These are phyloP conservation scores for Ochotona curzoniae DNA, from an alignment of 2,113 vertebrate genomes.

Conservation along the genomic window DNA sequence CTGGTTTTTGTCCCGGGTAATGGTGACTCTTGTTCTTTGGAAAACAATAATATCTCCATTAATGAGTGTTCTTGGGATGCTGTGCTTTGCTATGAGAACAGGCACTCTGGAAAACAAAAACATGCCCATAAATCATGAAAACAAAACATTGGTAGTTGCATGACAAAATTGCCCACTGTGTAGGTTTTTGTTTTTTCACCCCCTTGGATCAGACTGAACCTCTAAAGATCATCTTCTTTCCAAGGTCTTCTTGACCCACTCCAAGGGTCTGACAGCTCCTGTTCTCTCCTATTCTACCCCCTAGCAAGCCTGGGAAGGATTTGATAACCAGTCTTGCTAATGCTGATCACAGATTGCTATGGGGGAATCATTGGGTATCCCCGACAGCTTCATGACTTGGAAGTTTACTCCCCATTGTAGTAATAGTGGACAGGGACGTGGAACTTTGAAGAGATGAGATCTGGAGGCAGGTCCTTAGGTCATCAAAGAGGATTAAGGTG, in stretches of 20 bases:
- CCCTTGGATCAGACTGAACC: neutral
- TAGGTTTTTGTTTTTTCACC: constrained; percentile 25
- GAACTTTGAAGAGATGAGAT: too few species aligned
- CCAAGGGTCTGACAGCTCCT: neutral
- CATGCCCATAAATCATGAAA: constrained; percentile 69
- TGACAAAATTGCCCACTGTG: constrained; percentile 47
- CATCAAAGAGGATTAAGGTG: too few species aligned
- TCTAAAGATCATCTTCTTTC: constrained; percentile 28
- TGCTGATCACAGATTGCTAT: neutral
- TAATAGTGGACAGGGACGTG: too few species aligned
- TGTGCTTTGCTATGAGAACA: constrained; percentile 73
- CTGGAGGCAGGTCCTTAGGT: too few species aligned
- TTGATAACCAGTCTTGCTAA: neutral
- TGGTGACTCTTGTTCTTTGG: constrained; percentile 45
- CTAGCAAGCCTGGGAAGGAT: constrained; percentile 17
- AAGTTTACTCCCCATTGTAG: too few species aligned
- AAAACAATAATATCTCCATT: constrained; percentile 63
- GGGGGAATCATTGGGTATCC: too few species aligned
- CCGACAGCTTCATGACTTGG: too few species aligned
- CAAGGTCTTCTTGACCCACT: constrained; percentile 53
- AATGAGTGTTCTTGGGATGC: constrained; percentile 58
- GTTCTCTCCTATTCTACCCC: neutral
- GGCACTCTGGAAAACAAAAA: constrained; percentile 72
- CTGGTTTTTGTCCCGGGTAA: constrained; percentile 7
- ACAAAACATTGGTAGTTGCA: constrained; percentile 57